Evolutionary conservation across 2,113 vertebrate species (phyloP).

Genomic region (Elephantulus edwardii): DNA sequence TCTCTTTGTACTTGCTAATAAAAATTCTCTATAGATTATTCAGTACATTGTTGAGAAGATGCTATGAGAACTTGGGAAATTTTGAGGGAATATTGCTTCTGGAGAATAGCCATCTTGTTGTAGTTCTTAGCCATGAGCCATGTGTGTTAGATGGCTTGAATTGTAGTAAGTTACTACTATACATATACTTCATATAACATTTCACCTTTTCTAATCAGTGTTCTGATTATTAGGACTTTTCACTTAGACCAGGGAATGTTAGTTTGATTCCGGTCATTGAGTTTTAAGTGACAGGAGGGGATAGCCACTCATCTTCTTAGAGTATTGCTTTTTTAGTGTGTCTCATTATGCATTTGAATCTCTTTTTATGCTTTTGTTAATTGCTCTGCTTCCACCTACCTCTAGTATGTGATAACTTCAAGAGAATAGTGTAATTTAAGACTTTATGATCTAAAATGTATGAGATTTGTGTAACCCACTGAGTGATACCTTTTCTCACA

Average conservation of each 20-base stretch:
- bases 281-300: background rate
- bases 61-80: background rate
- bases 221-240: background rate
- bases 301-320: too few species aligned
- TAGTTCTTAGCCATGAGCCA: rapidly evolving
- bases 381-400: background rate
- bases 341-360: too few species aligned
- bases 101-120: background rate
- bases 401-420: background rate
- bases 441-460: too few species aligned
- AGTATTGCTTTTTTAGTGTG: background rate
- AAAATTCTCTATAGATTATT: background rate
- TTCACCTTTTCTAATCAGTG: background rate
- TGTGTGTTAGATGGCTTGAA: background rate
- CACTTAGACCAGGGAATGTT: too few species aligned
- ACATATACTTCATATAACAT: too few species aligned
- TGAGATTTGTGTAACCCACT: background rate
- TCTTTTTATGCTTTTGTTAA: background rate
- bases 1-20: background rate
- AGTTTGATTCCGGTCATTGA: background rate
- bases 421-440: rapidly evolving
- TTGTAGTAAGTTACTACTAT: rapidly evolving
- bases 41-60: background rate
- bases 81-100: background rate
- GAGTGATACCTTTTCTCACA: background rate